Evolutionary conservation across 2,113 vertebrate genomes (phyloP), one percentile per base, ranked within the genome.

Genomic region (Heterotilapia buettikoferi): DNA sequence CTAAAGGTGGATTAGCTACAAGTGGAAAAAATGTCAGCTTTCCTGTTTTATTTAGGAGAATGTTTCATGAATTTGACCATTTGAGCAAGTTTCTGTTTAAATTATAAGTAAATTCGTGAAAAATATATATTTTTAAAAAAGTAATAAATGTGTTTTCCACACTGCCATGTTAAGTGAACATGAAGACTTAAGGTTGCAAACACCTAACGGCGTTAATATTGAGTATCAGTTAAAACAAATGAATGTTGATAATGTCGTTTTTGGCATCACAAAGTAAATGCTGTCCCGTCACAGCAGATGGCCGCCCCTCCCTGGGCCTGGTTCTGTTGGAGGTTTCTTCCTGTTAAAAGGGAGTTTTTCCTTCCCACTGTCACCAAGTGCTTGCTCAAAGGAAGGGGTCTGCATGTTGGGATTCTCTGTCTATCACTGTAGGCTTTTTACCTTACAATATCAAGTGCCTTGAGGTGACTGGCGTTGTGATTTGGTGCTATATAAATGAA

Each of bases 31-130:
- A 18, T 47, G 21, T 73, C 40, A 18, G 43, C 2, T 47, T 76
- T 11, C 21, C 68, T 29, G 24, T 47, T 76, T 76, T 11, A 47
- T 76, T 73, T 43, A 71, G 5, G 1, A 0, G 63, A 21, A 13
- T 71, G 36, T 71, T 71, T 47, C 14, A 76, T 47, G 0, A 73
- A 47, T 76, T 47, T 76, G 40, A 76, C 21, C 21, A 76, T 29
- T 47, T 76, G 7, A 76, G 1, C 71, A 47, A 76, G 9, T 47
- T 76, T 47, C 0, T 47, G 24, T 29, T 29, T 19, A 47, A 47
- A 47, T 47, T 19, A 5, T 19, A 18, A 12, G 24, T 76, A 47
- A 47, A 29, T 29, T 29, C 0, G 0, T n/a, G 2, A n/a, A n/a
- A n/a, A n/a, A n/a, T n/a, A n/a, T n/a, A n/a, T n/a, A n/a, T n/a